Percentiles rank a stretch among this genome's conserved stretches.
phyloP scores from a whole-genome alignment of 2,888 invertebrate species.

The Fabriciana adippe region DNA sequence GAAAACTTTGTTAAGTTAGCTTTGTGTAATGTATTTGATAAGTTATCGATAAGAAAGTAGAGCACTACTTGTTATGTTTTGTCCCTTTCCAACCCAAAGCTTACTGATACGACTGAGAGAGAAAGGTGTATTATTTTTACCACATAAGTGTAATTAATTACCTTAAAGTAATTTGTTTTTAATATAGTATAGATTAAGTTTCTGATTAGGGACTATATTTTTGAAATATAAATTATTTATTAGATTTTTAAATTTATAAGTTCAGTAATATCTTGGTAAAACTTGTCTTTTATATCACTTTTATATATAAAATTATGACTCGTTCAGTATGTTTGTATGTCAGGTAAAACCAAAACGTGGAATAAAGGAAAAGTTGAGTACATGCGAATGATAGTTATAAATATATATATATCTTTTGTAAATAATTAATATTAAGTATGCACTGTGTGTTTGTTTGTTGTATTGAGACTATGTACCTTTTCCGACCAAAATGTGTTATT shows the following conservation, averaged over 20 bases:
- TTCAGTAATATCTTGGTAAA: no score
- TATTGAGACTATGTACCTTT: constrained; percentile 13
- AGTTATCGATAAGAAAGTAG: constrained; percentile 14
- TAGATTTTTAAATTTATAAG: not conserved
- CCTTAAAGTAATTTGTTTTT: constrained; percentile 6
- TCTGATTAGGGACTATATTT: not conserved
- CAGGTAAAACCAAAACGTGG: not conserved
- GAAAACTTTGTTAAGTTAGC: constrained; percentile 2
- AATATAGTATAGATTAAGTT: not conserved
- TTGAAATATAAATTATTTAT: constrained; percentile 8
- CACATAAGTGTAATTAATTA: not conserved
- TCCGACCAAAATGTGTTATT: constrained; percentile 9
- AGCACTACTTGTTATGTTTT: constrained; percentile 15
- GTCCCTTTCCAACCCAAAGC: constrained; percentile 5
- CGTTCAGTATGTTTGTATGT: not conserved
- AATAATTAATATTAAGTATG: constrained; percentile 12
- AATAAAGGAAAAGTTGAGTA: not conserved
- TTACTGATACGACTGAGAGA: constrained; percentile 4
- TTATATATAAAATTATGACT: no score
- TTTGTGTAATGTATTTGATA: constrained; percentile 14
- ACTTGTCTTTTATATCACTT: no score
- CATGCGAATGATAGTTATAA: not conserved
- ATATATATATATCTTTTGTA: constrained; percentile 1
- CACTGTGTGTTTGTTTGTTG: constrained; percentile 19
- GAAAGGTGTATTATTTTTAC: constrained; percentile 9